Percentiles rank a stretch among this genome's conserved stretches.
Conservation (phyloP, 2,888 invertebrate species). For the Rambutsinella grinnellia region DNA sequence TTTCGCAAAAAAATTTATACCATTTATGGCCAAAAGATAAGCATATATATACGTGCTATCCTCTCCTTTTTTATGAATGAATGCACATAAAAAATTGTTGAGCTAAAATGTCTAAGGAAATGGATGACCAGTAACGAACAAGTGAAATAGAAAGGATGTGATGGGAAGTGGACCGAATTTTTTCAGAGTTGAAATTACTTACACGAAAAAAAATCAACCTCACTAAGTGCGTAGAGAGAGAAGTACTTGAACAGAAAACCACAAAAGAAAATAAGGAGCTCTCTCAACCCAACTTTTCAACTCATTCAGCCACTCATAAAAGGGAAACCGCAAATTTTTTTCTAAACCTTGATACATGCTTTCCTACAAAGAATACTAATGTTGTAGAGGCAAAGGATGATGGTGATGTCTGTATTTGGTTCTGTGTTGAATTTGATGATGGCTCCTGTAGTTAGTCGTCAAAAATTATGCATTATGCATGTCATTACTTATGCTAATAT, state of each 20-base stretch:
- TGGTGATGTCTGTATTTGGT: conserved; percentile 3
- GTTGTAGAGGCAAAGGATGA: not conserved
- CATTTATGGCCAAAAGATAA: not conserved
- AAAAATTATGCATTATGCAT: not conserved
- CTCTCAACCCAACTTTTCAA: no score
- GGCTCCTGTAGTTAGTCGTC: not conserved
- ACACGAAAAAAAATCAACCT: conserved; percentile 6
- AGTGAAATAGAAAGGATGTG: conserved; percentile 7
- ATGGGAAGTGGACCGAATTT: not conserved
- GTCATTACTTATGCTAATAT: not conserved
- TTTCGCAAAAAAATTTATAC: conserved; percentile 29
- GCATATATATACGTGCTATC: no score
- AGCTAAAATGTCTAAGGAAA: conserved; percentile 11
- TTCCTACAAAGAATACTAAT: not conserved
- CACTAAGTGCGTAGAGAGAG: not conserved
- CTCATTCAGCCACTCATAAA: conserved; percentile 19
- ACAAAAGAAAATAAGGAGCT: not conserved
- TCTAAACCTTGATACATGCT: not conserved
- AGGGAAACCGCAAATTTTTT: conserved; percentile 20
- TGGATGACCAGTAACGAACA: conserved; percentile 9
- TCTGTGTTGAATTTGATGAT: not conserved
- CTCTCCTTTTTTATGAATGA: conserved; percentile 37
- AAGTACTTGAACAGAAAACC: not conserved
- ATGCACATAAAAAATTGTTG: conserved; percentile 8
- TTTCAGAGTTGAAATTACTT: not conserved